Percentiles rank a stretch among this genome's conserved stretches.
Evolutionary conservation across 2,888 invertebrate genomes (phyloP).

Genomic region (Lasioglossum figueresi): DNA sequence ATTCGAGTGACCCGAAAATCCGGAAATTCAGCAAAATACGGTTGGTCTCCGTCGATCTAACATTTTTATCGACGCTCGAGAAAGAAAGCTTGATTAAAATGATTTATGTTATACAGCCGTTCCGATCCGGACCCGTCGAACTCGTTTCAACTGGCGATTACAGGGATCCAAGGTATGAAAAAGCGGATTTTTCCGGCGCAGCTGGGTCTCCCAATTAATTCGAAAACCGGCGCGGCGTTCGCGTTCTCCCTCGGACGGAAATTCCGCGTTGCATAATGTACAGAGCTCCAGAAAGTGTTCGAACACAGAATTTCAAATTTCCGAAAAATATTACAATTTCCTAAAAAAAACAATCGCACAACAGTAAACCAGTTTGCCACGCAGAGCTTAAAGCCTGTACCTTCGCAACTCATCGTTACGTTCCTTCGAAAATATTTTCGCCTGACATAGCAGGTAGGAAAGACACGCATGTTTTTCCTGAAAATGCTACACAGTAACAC

Average conservation of each 20-base stretch:
- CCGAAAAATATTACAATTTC: not conserved
- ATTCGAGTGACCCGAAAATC: not conserved
- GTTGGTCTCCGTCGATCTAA: not conserved
- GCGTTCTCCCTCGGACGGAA: not conserved
- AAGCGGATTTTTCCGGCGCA: constrained; percentile 28
- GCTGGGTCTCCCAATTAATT: not conserved
- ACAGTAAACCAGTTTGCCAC: not conserved
- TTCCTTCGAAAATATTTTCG: not conserved
- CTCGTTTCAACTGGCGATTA: constrained; percentile 13
- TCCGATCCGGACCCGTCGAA: constrained; percentile 8
- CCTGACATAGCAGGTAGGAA: not conserved
- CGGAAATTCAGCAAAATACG: not conserved
- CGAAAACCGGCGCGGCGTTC: not conserved
- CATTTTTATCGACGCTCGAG: not conserved
- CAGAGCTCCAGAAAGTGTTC: not conserved
- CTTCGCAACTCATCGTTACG: not conserved
- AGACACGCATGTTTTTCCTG: not conserved
- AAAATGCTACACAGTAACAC: not conserved
- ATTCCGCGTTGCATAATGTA: not conserved
- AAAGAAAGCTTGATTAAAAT: constrained; percentile 9
- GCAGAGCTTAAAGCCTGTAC: not conserved
- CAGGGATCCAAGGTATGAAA: not conserved
- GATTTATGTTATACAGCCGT: constrained; percentile 9
- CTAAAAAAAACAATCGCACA: not conserved
- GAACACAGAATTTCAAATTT: not conserved